Percentiles rank a stretch among this genome's conserved stretches.
Evolutionary conservation across 2,888 invertebrate species (phyloP).

Genomic region (Acrocera orbiculus): DNA sequence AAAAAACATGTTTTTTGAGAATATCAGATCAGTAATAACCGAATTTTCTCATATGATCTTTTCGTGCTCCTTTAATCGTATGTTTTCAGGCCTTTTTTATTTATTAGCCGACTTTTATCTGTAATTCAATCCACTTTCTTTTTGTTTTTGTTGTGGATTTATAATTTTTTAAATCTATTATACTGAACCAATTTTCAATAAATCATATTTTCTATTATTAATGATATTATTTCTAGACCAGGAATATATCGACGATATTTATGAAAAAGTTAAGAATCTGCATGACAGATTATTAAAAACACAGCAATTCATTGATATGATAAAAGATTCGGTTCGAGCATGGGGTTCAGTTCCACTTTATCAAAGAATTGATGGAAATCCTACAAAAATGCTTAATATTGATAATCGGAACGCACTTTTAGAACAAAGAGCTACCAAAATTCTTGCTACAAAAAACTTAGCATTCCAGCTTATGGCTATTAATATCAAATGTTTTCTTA

Average conservation of each 20-base stretch:
- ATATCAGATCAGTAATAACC: too few species aligned
- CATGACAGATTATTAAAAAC: constrained; percentile 49
- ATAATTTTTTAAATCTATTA: too few species aligned
- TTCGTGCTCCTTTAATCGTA: too few species aligned
- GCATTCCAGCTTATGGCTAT: too few species aligned
- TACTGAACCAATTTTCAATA: not conserved
- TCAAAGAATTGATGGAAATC: constrained; percentile 49
- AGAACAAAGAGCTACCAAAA: constrained; percentile 23
- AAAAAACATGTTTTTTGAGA: too few species aligned
- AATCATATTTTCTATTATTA: not conserved
- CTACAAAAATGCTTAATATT: constrained; percentile 37
- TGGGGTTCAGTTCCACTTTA: constrained; percentile 66
- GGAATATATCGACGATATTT: constrained; percentile 51
- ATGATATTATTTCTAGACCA: constrained; percentile 32
- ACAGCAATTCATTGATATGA: constrained; percentile 44
- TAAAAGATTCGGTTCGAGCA: constrained; percentile 38
- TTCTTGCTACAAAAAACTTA: constrained; percentile 36
- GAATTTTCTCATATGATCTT: too few species aligned
- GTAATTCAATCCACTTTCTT: too few species aligned
- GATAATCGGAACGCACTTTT: constrained; percentile 18
- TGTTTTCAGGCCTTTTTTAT: too few species aligned
- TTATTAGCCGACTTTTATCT: too few species aligned
- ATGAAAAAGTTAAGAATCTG: constrained; percentile 48
- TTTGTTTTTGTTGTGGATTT: not conserved
- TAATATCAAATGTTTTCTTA: too few species aligned